Conservation (phyloP, 2,888 invertebrate species). For the Oligia strigilis region DNA sequence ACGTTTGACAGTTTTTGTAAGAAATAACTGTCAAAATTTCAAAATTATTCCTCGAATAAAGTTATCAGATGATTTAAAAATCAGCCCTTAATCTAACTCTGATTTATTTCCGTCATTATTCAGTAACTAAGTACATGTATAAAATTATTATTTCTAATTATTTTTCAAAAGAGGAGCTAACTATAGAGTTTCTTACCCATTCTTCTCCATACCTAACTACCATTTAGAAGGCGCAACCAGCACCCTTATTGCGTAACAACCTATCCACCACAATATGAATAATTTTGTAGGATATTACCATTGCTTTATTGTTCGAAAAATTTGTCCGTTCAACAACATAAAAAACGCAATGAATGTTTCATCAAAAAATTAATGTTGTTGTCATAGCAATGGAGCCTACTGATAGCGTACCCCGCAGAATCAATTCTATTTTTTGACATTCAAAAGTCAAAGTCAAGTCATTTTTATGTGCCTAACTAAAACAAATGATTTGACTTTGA, state of each 20-base stretch:
- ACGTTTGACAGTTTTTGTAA: no score
- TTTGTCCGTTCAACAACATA: no score
- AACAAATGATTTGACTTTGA: background rate
- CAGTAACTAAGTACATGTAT: background rate
- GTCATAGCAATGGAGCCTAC: no score
- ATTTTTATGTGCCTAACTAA: background rate
- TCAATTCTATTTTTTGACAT: background rate
- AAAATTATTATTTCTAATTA: background rate
- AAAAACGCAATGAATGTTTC: no score
- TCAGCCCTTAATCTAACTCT: background rate
- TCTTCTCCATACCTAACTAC: background rate
- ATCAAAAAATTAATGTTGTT: no score
- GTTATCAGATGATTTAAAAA: no score
- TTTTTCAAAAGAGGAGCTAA: background rate
- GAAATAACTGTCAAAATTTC: no score
- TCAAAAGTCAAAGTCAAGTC: background rate
- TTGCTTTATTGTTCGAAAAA: no score
- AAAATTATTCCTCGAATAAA: no score
- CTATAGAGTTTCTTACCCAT: background rate
- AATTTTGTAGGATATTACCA: no score
- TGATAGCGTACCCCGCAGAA: background rate
- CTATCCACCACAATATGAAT: no score
- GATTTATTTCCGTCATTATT: background rate
- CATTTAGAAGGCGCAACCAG: background rate
- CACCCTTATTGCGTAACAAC: no score